Percentiles rank a stretch among this genome's conserved stretches.
These are phyloP conservation scores for Lamellibrachia columna DNA, from an alignment of 2,888 invertebrate genomes.

Conservation along the genomic window DNA sequence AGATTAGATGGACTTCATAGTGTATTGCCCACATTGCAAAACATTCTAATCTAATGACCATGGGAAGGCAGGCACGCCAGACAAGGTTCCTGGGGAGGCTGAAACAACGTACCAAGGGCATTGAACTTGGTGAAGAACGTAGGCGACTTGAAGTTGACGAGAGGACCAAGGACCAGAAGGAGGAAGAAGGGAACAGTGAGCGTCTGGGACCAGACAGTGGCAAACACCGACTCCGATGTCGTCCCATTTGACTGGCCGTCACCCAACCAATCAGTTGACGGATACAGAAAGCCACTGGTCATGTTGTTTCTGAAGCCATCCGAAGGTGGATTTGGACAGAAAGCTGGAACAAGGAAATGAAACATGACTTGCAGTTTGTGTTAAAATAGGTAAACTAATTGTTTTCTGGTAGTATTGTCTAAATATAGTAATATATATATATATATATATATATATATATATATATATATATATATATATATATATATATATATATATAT, in stretches of 20 bases:
- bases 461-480: too few relatives aligned
- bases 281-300: not conserved
- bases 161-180: constrained; percentile 79
- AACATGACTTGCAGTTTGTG: not conserved
- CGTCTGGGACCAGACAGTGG: constrained; percentile 78
- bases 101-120: constrained; percentile 78
- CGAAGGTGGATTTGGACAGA: not conserved
- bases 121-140: constrained; percentile 94
- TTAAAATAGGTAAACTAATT: not conserved
- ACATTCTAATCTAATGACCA: too few relatives aligned
- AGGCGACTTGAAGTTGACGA: constrained; percentile 85
- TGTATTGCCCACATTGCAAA: too few relatives aligned
- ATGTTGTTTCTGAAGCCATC: not conserved
- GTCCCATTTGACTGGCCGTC: not conserved
- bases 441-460: too few relatives aligned
- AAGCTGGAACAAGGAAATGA: not conserved
- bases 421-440: too few relatives aligned
- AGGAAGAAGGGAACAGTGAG: constrained; percentile 85
- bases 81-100: not conserved
- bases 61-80: too few relatives aligned
- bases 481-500: too few relatives aligned
- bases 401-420: too few relatives aligned
- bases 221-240: constrained; percentile 52
- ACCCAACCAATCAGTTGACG: not conserved
- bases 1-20: too few relatives aligned